Base-by-base conservation (phyloP, 2,113 vertebrate species). In the Semnornis frantzii region DNA sequence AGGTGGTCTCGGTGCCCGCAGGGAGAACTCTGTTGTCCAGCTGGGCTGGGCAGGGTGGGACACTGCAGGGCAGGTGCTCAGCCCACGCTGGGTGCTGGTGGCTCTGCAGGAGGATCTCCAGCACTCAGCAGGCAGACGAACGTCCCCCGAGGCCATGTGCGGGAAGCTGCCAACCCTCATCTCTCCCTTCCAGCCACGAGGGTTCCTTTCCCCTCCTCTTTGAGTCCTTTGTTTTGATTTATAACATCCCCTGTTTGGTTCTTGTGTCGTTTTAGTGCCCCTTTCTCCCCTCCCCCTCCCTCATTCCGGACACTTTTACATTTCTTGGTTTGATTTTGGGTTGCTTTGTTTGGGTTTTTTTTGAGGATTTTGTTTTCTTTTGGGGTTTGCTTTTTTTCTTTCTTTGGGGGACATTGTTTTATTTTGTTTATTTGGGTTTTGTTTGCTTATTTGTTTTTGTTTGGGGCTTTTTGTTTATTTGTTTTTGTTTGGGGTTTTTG, bases 151-250 rank as follows among this genome's bases (percentile, higher is more conserved):
- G 50, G 23, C 50, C 50, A 25, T 4, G 23, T 9, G 1, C 69
- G 62, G 46, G 69, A 75, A 55, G 79, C 88, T 82, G 8, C 66
- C 68, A 6, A 82, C 69, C 8, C 57, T 76, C 70, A 6, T 59
- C 78, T 94, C 65, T 92, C 62, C 87, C 23, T 80, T 44, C 89
- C 85, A 72, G 28, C 71, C 89, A 5, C 33, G 5, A 7, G 39
- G 19, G 76, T 95, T 97, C 71, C 86, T 86, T 97, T 95, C 95
- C 79, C 95, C 91, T 33, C 85, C 87, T 79, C 13, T 91, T 88
- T 74, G 86, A 77, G 25, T 90, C 70, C 8, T 92, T 88, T 72
- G 15, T 96, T 97, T 94, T 87, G 93, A 95, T 95, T 93, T 63
- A 82, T 30, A 20, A 20, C 77, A 54, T 94, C 58, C 95, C 94